A percentile compares a stretch with the other conserved stretches of the same genome.
These are phyloP conservation scores for Zophobas morio DNA, from an alignment of 1,140 invertebrate genomes.

Conservation along the genomic window DNA sequence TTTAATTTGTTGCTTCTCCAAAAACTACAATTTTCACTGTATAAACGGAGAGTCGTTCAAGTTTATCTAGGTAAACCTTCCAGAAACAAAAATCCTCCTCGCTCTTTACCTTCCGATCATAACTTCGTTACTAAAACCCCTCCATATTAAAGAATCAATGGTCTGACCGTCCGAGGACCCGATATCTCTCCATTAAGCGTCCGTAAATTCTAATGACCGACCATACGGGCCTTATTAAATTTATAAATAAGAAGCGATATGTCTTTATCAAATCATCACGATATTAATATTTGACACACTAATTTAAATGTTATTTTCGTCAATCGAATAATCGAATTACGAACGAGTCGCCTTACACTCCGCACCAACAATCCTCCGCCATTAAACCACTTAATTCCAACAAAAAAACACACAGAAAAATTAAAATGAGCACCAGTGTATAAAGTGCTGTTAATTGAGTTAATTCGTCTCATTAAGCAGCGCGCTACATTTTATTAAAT, in stretches of 20 bases:
- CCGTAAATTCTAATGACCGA: neutral
- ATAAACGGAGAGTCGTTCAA: too few relatives aligned
- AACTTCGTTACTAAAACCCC: too few relatives aligned
- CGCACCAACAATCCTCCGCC: slow-evolving; percentile 17
- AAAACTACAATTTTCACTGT: too few relatives aligned
- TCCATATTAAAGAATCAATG: too few relatives aligned
- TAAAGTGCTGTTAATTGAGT: slow-evolving; percentile 35
- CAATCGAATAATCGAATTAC: slow-evolving; percentile 34
- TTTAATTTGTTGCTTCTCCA: too few relatives aligned
- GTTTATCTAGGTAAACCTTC: too few relatives aligned
- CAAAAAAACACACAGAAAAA: slow-evolving; percentile 33
- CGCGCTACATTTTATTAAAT: slow-evolving; percentile 39
- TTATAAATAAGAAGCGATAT: slow-evolving; percentile 43
- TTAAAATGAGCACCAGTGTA: slow-evolving; percentile 38
- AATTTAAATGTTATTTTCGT: slow-evolving; percentile 45
- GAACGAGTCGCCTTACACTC: neutral
- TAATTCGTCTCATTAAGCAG: slow-evolving; percentile 33
- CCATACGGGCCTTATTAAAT: slow-evolving; percentile 39
- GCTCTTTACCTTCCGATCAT: too few relatives aligned
- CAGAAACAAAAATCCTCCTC: too few relatives aligned
- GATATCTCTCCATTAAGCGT: slow-evolving; percentile 31
- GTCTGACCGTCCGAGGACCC: too few relatives aligned
- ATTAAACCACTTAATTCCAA: slow-evolving; percentile 12
- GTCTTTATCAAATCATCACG: slow-evolving; percentile 44
- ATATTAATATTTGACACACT: slow-evolving; percentile 37